Evolutionary conservation across 2,888 invertebrate genomes (phyloP).

Genomic region (Oscheius onirici): DNA sequence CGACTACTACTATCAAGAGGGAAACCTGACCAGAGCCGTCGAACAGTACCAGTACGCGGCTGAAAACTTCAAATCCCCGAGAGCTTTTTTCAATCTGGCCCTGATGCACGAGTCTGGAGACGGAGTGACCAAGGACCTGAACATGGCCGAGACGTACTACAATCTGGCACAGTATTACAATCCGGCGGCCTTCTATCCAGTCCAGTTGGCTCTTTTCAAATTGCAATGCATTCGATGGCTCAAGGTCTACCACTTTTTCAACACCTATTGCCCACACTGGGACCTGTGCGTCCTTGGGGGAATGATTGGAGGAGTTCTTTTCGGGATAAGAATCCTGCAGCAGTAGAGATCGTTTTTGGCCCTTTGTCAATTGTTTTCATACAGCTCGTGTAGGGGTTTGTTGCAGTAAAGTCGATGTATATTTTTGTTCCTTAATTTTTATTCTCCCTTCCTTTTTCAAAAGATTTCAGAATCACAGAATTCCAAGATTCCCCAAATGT

Average conservation of each 20-base stretch:
- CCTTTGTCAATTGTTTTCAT: too few relatives aligned
- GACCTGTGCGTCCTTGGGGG: too few relatives aligned
- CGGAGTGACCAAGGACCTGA: constrained; percentile 86
- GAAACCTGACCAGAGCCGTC: constrained; percentile 75
- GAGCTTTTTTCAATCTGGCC: constrained; percentile 98
- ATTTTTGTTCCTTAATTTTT: too few relatives aligned
- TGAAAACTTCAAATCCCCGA: constrained; percentile 92
- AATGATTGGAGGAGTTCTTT: too few relatives aligned
- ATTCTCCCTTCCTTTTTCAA: too few relatives aligned
- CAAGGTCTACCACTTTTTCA: not conserved
- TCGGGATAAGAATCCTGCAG: too few relatives aligned
- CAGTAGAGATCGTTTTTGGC: too few relatives aligned
- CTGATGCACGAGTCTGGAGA: constrained; percentile 99
- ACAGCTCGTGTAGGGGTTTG: too few relatives aligned
- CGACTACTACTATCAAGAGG: constrained; percentile 97
- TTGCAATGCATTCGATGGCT: not conserved
- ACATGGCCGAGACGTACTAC: constrained; percentile 95
- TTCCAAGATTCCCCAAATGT: too few relatives aligned
- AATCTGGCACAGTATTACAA: constrained; percentile 93
- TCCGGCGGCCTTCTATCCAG: constrained; percentile 91
- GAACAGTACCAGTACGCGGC: constrained; percentile 79
- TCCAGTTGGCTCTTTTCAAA: constrained; percentile 83
- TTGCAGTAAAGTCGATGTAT: too few relatives aligned
- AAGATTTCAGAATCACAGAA: too few relatives aligned
- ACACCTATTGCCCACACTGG: too few relatives aligned